Percentiles rank a stretch among this genome's conserved stretches.
Evolutionary conservation across 2,797 vertebrate genomes (phyloP).

Genomic region (Propithecus perrieri): DNA sequence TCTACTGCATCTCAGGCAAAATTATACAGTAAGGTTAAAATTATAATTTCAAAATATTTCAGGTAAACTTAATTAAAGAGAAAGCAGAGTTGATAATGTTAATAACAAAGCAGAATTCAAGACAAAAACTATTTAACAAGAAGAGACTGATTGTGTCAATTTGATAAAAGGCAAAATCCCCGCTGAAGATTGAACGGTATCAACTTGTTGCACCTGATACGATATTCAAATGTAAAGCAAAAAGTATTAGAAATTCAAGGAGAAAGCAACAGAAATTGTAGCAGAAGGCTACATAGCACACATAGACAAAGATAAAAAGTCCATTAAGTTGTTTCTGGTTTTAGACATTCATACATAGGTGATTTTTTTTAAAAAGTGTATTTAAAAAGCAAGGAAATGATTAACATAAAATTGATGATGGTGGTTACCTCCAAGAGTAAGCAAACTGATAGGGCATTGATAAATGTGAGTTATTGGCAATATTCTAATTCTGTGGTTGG

Average conservation of each 20-base stretch:
- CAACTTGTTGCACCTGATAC: not conserved
- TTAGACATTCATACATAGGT: not conserved
- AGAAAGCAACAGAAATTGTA: not conserved
- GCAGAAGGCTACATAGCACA: not conserved
- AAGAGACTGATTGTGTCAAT: not conserved
- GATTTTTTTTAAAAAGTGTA: not conserved
- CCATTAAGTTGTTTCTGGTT: not conserved
- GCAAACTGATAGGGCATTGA: not conserved
- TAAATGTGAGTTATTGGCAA: not conserved
- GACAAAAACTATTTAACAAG: not conserved
- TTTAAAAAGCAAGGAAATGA: not conserved
- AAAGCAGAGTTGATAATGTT: not conserved
- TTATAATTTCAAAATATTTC: constrained; percentile 12
- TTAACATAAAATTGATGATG: not conserved
- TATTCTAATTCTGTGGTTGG: not conserved
- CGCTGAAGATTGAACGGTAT: not conserved
- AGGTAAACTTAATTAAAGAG: constrained; percentile 38
- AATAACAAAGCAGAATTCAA: constrained; percentile 43
- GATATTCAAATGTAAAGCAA: not conserved
- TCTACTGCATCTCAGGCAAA: not conserved
- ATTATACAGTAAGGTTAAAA: constrained; percentile 19
- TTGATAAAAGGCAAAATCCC: not conserved
- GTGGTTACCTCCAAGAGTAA: not conserved
- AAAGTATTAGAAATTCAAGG: not conserved
- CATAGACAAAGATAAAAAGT: not conserved